Evolutionary conservation across 2,888 invertebrate species (phyloP).

Genomic region (Lacanobia wlatinum): DNA sequence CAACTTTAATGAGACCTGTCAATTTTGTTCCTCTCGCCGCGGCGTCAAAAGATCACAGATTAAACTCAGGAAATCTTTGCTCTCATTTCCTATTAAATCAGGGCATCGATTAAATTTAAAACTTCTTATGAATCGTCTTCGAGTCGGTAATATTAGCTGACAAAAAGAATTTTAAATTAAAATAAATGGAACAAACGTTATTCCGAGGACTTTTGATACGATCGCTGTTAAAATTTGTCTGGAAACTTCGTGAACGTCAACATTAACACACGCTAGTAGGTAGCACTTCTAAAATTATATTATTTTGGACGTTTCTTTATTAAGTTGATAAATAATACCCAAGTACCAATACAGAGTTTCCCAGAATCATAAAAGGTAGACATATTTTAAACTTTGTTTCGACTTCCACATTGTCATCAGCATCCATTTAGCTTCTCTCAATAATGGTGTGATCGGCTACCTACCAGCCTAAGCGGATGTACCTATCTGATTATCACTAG

Average conservation of each 20-base stretch:
- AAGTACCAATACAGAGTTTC: background rate
- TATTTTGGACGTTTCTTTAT: background rate
- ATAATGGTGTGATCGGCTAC: no score
- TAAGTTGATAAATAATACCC: background rate
- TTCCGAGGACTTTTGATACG: conserved; percentile 5
- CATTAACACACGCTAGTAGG: conserved; percentile 13
- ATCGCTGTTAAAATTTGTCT: conserved; percentile 5
- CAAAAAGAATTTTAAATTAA: conserved; percentile 28
- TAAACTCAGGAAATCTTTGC: conserved; percentile 72
- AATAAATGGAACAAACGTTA: conserved; percentile 26
- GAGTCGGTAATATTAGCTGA: conserved; percentile 21
- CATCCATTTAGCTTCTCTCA: no score
- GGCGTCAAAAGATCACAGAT: conserved; percentile 75
- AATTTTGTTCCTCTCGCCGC: conserved; percentile 75
- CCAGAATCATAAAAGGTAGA: background rate
- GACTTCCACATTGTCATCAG: no score
- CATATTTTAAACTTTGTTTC: background rate
- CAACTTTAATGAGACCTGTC: conserved; percentile 84
- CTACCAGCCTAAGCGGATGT: no score
- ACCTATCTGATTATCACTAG: no score
- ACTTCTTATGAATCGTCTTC: conserved; percentile 48
- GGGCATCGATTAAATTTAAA: conserved; percentile 66
- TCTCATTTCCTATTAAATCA: conserved; percentile 67
- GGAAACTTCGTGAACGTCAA: conserved; percentile 7
- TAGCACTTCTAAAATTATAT: background rate